Evolutionary conservation across 2,797 vertebrate genomes (phyloP).

Genomic region (Esox masquinongy): DNA sequence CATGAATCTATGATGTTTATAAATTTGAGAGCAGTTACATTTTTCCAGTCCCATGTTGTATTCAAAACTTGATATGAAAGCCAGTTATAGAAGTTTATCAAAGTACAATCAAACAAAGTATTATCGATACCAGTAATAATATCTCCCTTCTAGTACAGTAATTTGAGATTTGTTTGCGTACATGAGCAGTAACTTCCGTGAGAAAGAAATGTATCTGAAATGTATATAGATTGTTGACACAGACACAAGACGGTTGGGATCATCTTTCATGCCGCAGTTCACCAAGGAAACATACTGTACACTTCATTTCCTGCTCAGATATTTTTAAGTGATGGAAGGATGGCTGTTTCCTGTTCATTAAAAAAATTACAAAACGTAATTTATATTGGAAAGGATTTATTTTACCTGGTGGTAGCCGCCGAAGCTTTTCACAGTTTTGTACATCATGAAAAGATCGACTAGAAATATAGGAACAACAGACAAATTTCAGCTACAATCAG

Average conservation of each 20-base stretch:
- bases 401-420: constrained; percentile 79
- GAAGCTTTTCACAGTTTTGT: constrained; percentile 67
- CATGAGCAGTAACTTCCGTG: background rate
- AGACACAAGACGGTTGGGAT: background rate
- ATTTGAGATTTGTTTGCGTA: background rate
- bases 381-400: background rate
- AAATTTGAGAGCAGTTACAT: background rate
- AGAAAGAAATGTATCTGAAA: background rate
- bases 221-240: background rate
- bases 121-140: background rate
- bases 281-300: background rate
- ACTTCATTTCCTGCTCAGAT: background rate
- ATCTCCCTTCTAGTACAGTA: background rate
- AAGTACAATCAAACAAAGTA: no score
- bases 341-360: background rate
- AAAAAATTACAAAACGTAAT: background rate
- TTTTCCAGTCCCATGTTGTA: background rate
- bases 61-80: background rate
- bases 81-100: background rate
- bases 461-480: constrained; percentile 9
- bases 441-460: constrained; percentile 81
- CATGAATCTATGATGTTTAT: no score
- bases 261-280: background rate
- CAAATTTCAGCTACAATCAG: background rate
- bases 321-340: background rate